Percentiles rank a stretch among this genome's conserved stretches.
phyloP scores from a whole-genome alignment of 2,888 invertebrate genomes.

The Dendrolimus houi region DNA sequence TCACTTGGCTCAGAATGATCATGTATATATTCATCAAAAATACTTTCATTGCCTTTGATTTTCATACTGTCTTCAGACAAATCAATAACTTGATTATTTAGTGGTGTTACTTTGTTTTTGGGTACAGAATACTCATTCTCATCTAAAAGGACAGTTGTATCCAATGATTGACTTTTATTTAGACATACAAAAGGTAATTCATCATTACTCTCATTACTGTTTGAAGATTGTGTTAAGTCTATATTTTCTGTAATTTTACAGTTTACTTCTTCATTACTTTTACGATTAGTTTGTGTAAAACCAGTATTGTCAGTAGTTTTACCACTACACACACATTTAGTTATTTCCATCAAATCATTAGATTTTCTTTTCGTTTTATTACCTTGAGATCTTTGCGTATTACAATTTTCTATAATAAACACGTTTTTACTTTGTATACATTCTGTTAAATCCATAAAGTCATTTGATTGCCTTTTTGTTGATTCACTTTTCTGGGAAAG shows the following conservation, averaged over 20 bases:
- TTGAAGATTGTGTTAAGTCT: constrained; percentile 45
- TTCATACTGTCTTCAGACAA: constrained; percentile 16
- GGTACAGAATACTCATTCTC: constrained; percentile 6
- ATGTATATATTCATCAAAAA: constrained; percentile 37
- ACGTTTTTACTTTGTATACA: constrained; percentile 21
- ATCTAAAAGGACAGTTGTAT: constrained; percentile 35
- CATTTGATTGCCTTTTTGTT: constrained; percentile 30
- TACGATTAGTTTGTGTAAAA: constrained; percentile 23
- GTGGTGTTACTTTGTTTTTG: constrained; percentile 7
- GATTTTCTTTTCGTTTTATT: constrained; percentile 34
- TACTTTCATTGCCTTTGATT: constrained; percentile 17
- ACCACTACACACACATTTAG: constrained; percentile 40
- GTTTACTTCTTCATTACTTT: constrained; percentile 3
- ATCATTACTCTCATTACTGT: constrained; percentile 35
- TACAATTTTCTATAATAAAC: constrained; percentile 4
- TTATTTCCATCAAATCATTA: constrained; percentile 55
- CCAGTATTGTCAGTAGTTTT: constrained; percentile 25
- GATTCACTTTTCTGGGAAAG: constrained; percentile 10
- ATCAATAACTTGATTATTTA: constrained; percentile 14
- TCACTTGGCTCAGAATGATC: constrained; percentile 29
- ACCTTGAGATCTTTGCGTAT: constrained; percentile 17
- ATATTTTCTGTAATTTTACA: constrained; percentile 11
- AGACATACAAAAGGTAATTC: constrained; percentile 40
- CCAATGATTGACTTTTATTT: constrained; percentile 19
- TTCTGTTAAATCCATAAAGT: constrained; percentile 52